A percentile compares a stretch with the other conserved stretches of the same genome.
phyloP scores from a whole-genome alignment of 2,113 vertebrate species.

The Apistogramma diplotaenia region DNA sequence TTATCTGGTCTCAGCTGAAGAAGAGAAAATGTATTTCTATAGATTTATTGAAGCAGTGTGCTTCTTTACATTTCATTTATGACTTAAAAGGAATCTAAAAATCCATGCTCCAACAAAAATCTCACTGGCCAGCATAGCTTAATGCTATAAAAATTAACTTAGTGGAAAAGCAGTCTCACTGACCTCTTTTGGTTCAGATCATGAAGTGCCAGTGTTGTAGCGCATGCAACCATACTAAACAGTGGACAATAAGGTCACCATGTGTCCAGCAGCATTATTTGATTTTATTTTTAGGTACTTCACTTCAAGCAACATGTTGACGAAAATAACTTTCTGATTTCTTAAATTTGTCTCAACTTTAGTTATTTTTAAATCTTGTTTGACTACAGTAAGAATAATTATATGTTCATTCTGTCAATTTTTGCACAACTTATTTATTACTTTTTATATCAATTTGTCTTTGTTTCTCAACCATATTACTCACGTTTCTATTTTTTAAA shows the following conservation, averaged over 20 bases:
- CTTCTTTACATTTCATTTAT: conserved; percentile 1
- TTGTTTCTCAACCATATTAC: no score
- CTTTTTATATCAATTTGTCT: no score
- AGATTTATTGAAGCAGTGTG: conserved; percentile 1
- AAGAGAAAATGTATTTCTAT: background rate
- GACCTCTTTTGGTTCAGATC: background rate
- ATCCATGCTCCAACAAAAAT: background rate
- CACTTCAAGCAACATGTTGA: background rate
- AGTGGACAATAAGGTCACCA: background rate
- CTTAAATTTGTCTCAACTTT: background rate
- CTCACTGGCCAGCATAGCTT: background rate
- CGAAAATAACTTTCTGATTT: background rate
- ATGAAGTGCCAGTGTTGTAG: background rate
- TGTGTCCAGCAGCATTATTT: background rate
- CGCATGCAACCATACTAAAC: background rate
- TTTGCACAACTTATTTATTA: background rate
- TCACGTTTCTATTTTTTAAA: background rate
- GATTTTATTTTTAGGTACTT: background rate
- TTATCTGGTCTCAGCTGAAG: background rate
- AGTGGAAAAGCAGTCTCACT: background rate
- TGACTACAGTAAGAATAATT: background rate
- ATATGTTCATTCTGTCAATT: background rate
- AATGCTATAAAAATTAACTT: conserved; percentile 1
- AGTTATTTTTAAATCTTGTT: background rate
- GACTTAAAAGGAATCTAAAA: conserved; percentile 3